Percentiles rank a stretch among this genome's conserved stretches.
Evolutionary conservation across 2,797 vertebrate genomes (phyloP).

Genomic region (Artibeus jamaicensis): DNA sequence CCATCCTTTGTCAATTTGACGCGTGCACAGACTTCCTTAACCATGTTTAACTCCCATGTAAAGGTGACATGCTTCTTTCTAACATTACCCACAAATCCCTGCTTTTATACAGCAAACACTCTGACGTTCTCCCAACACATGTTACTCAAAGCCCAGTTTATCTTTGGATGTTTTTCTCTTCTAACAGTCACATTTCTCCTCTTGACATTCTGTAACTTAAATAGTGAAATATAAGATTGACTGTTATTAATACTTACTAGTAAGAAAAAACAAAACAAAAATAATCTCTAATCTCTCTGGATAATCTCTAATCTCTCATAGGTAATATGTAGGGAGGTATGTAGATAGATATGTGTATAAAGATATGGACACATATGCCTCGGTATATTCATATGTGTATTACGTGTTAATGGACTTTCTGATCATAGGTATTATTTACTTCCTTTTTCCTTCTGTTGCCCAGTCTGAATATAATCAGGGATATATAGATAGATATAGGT

Average conservation of each 20-base stretch:
- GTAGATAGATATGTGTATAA: background rate
- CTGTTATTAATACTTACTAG: background rate
- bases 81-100: background rate
- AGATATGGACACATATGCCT: background rate
- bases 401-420: background rate
- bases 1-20: background rate
- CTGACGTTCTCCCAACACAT: background rate
- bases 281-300: background rate
- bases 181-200: background rate
- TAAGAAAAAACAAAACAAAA: background rate
- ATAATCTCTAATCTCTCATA: background rate
- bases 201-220: background rate
- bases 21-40: background rate
- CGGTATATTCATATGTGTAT: background rate
- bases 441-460: background rate
- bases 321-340: background rate
- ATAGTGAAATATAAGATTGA: background rate
- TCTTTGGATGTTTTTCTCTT: background rate
- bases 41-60: background rate
- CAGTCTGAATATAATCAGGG: background rate
- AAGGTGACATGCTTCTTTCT: background rate
- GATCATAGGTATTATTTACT: background rate
- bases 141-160: background rate
- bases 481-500: background rate
- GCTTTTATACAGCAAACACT: background rate